A percentile compares a stretch with the other conserved stretches of the same genome.
phyloP scores from a whole-genome alignment of 2,113 vertebrate genomes.

The Sardina pilchardus region DNA sequence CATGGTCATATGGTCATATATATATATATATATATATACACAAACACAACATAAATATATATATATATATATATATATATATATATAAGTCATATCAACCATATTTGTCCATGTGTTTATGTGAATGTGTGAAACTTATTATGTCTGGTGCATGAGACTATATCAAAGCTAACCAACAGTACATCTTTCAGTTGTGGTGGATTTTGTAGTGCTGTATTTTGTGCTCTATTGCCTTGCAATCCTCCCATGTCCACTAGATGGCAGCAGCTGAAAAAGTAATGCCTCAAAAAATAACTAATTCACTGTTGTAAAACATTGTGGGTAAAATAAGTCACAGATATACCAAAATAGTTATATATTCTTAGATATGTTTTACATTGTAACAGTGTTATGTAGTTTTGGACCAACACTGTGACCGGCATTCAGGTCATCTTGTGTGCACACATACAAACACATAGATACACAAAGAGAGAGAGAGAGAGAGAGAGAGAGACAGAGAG shows the following conservation, averaged over 20 bases:
- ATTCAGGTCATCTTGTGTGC: neutral
- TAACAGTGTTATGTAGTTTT: neutral
- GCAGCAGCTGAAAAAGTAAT: neutral
- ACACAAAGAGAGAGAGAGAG: neutral
- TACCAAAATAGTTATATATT: neutral
- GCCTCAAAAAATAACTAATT: neutral
- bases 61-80: too few species aligned
- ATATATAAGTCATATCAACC: neutral
- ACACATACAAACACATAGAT: conserved; percentile 10
- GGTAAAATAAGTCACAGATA: neutral
- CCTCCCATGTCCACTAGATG: neutral
- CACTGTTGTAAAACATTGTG: neutral
- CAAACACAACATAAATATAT: too few species aligned
- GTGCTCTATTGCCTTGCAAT: neutral
- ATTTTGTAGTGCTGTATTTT: neutral
- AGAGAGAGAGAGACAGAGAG: neutral
- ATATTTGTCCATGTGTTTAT: neutral
- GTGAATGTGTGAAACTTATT: neutral
- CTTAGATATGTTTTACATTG: neutral
- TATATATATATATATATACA: too few species aligned
- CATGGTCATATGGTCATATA: too few species aligned
- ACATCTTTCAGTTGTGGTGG: neutral
- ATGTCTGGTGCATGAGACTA: neutral
- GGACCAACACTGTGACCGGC: neutral
- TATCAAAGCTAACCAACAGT: too few species aligned